Evolutionary conservation across 2,888 invertebrate genomes (phyloP).

Genomic region (Nysson spinosus): DNA sequence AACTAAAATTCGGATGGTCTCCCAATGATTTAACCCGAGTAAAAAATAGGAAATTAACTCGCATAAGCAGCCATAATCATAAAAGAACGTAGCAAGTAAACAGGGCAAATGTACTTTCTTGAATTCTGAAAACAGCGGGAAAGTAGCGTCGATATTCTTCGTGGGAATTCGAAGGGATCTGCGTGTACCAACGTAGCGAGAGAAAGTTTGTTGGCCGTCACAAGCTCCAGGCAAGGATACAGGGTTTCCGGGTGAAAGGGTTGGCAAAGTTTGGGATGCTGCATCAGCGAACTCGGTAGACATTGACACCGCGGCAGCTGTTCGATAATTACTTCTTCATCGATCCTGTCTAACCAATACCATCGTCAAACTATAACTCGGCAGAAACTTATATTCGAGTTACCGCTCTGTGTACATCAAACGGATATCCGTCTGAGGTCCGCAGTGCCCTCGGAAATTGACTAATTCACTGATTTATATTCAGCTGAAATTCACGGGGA

Average conservation of each 20-base stretch:
- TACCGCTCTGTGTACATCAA: too few relatives aligned
- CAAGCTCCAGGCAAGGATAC: background rate
- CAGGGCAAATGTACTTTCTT: background rate
- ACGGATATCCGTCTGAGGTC: too few relatives aligned
- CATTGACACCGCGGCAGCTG: conserved; percentile 45
- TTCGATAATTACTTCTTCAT: conserved; percentile 47
- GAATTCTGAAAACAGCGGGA: background rate
- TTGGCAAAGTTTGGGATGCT: conserved; percentile 33
- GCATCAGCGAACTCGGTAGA: conserved; percentile 24
- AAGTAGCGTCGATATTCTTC: conserved; percentile 21
- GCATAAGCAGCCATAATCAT: too few relatives aligned
- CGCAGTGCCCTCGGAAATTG: too few relatives aligned
- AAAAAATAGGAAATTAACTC: too few relatives aligned
- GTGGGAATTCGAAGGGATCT: conserved; percentile 14
- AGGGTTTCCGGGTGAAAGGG: conserved; percentile 22
- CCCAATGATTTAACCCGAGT: too few relatives aligned
- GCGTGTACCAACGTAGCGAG: conserved; percentile 15
- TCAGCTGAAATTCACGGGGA: too few relatives aligned
- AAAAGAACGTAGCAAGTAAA: background rate
- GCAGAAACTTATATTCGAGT: too few relatives aligned
- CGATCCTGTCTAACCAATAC: conserved; percentile 18
- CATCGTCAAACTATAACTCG: too few relatives aligned
- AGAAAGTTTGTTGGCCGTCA: conserved; percentile 34
- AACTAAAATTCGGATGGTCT: too few relatives aligned
- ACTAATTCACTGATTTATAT: too few relatives aligned